Evolutionary conservation across 2,888 invertebrate species (phyloP), one percentile per base, ranked within the genome.

Genomic region (Eupithecia dodoneata): DNA sequence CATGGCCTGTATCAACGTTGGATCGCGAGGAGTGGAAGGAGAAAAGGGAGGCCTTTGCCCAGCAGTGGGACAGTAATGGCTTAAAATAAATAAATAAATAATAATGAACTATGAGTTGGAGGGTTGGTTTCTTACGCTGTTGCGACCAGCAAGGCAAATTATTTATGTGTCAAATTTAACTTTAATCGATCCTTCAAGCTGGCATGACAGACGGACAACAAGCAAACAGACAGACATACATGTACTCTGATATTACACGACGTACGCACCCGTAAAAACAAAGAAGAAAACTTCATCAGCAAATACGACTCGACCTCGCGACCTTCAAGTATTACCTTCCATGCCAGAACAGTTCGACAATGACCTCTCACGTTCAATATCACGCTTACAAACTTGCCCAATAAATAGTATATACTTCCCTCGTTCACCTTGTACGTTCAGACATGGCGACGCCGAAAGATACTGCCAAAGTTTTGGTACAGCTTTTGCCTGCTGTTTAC

Each of bases 341-440:
- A 66, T 42, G 66, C 42, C 42, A 42, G 59, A 59, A 18, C n/a
- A n/a, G 63, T 63, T 66, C 42, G 66, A 42, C 66, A 66, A 42
- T 66, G 66, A 66, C 66, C 66, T 44, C 66, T 66, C 41, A 41
- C 52, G 71, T 71, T 71, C 71, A 49, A 71, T 52, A 71, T 72
- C 72, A 72, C n/a, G 12, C 13, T 59, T 55, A 63, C 72, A 63
- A 72, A 72, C 72, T 72, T 72, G 18, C n/a, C 9, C 45, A 45
- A 69, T 69, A 69, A 69, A 69, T 69, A 69, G n/a, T 69, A 42
- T 41, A 42, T 66, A 42, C 42, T 45, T 66, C 15, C 55, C 42
- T 42, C 42, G 66, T 66, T 72, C 45, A 72, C 63, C 72, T 72
- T 72, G 72, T 44, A 63, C 47, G 47, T 66, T 73, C 49, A 49